phyloP scores from a whole-genome alignment of 2,113 vertebrate genomes.

The Melanerpes formicivorus region DNA sequence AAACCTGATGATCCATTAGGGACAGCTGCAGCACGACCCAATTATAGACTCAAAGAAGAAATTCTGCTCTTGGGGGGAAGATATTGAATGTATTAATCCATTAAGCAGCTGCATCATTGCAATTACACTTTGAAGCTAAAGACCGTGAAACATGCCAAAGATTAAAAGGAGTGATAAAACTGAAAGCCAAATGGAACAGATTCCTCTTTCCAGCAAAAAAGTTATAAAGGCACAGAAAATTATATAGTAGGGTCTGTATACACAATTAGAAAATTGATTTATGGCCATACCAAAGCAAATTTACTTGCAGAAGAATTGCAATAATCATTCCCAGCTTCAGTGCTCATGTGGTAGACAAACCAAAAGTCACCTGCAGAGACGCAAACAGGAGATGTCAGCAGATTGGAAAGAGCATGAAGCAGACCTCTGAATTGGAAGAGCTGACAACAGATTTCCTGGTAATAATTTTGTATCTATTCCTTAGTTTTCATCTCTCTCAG shows the following conservation, averaged over 20 bases:
- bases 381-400: not conserved
- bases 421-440: not conserved
- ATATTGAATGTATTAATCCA: constrained; percentile 63
- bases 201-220: not conserved
- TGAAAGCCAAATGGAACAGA: not conserved
- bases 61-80: constrained; percentile 50
- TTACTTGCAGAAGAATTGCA: not conserved
- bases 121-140: constrained; percentile 69
- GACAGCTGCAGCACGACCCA: constrained; percentile 51
- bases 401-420: not conserved
- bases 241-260: not conserved
- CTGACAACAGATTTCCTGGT: not conserved
- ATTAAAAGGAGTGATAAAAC: constrained; percentile 3
- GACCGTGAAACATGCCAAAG: constrained; percentile 27
- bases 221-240: not conserved
- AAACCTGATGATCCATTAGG: constrained; percentile 46
- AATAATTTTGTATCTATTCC: not conserved
- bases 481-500: not conserved
- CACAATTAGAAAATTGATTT: not conserved
- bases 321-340: not conserved
- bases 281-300: not conserved
- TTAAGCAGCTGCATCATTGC: constrained; percentile 43
- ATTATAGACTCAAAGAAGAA: constrained; percentile 65
- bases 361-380: not conserved
- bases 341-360: not conserved